Conservation (phyloP, 2,888 invertebrate genomes). For the Aphodius sticticus region DNA sequence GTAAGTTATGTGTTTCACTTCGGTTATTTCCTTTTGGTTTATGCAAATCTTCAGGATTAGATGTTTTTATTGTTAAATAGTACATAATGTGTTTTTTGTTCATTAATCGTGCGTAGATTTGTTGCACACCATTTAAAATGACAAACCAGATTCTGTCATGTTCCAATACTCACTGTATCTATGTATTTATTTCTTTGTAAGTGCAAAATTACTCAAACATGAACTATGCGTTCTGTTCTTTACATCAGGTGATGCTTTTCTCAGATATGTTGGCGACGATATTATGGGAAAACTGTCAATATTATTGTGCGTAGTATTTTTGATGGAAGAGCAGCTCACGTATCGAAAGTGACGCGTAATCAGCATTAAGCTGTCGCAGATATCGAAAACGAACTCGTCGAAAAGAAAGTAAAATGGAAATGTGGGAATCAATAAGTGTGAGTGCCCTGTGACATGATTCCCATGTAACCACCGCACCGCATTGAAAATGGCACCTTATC, state of each 20-base stretch:
- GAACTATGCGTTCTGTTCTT: no score
- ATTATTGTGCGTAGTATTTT: neutral
- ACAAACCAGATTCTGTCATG: no score
- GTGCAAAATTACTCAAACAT: no score
- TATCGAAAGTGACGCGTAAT: neutral
- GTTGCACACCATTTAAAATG: no score
- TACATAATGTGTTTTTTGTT: no score
- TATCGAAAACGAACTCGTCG: neutral
- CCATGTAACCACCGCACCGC: neutral
- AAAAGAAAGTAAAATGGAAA: neutral
- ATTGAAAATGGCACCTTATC: neutral
- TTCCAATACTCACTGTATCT: no score
- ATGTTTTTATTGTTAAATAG: no score
- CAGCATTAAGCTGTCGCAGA: neutral
- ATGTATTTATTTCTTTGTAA: no score
- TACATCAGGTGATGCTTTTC: neutral
- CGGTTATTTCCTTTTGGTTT: no score
- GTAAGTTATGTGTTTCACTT: no score
- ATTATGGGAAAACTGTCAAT: neutral
- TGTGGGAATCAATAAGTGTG: neutral
- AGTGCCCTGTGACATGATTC: neutral
- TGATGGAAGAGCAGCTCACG: neutral
- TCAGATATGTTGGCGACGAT: neutral
- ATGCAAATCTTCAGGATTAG: no score
- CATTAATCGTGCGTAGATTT: no score